These are phyloP conservation scores for Embidobia sp. DNA, from an alignment of 2,888 invertebrate species.

Conservation along the genomic window DNA sequence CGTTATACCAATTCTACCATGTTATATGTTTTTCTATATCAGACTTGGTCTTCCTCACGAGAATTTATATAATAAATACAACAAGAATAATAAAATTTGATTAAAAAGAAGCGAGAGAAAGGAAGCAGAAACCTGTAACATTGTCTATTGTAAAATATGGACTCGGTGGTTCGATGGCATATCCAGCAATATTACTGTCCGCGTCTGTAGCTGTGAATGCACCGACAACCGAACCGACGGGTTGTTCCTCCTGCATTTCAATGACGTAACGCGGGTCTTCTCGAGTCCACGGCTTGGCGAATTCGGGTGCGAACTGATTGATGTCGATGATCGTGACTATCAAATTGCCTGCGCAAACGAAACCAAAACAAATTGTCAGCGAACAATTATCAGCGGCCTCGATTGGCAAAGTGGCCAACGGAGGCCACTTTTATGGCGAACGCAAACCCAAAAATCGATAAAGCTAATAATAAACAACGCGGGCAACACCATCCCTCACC, in stretches of 20 bases:
- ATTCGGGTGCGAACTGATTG: constrained; percentile 84
- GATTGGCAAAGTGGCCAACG: too few species aligned
- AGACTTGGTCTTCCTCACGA: too few species aligned
- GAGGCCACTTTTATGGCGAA: too few species aligned
- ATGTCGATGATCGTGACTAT: constrained; percentile 85
- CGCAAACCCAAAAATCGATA: too few species aligned
- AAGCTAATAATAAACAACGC: neutral
- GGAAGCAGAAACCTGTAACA: constrained; percentile 89
- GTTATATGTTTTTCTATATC: too few species aligned
- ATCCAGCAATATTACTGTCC: constrained; percentile 91
- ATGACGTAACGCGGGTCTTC: constrained; percentile 85
- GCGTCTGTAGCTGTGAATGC: constrained; percentile 90
- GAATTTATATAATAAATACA: too few species aligned
- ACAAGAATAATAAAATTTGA: too few species aligned
- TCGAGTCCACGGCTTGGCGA: constrained; percentile 88
- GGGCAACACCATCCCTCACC: constrained; percentile 82
- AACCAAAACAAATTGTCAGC: too few species aligned
- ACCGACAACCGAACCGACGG: constrained; percentile 88
- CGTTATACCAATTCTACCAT: too few species aligned
- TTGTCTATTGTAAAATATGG: constrained; percentile 91
- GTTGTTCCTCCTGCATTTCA: constrained; percentile 91
- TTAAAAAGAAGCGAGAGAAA: too few species aligned
- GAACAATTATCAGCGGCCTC: too few species aligned
- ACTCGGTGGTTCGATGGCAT: constrained; percentile 87
- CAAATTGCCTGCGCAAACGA: constrained; percentile 83